phyloP scores from a whole-genome alignment of 2,797 vertebrate genomes.

The Lacerta viridis region DNA sequence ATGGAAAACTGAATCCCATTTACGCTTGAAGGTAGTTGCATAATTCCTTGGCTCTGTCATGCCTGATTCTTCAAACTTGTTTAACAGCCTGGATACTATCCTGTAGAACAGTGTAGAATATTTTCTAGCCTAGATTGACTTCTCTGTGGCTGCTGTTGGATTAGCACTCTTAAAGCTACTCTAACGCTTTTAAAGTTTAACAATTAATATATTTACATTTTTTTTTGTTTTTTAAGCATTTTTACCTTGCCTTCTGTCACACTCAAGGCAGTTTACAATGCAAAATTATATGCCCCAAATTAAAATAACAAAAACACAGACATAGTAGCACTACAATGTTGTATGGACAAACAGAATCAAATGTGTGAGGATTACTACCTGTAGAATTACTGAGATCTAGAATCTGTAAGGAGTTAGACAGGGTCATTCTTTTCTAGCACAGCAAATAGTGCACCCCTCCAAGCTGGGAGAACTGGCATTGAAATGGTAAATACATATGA shows the following conservation, averaged over 20 bases:
- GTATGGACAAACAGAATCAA: neutral
- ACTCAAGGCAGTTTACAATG: neutral
- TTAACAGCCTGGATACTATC: neutral
- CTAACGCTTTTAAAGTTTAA: neutral
- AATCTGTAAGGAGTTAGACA: neutral
- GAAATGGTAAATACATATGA: too few species aligned
- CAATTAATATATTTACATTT: neutral
- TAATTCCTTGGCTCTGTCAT: neutral
- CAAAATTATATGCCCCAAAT: neutral
- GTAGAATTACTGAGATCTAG: neutral
- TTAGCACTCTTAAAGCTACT: neutral
- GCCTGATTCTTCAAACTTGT: slow-evolving; percentile 33
- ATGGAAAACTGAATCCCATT: neutral
- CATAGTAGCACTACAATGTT: neutral
- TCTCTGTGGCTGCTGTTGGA: neutral
- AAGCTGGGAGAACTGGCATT: too few species aligned
- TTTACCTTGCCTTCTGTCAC: neutral
- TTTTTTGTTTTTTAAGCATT: neutral
- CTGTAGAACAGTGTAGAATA: neutral
- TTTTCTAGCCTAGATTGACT: neutral
- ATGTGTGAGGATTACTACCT: neutral
- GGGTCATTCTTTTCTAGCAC: too few species aligned
- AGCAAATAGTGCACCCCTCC: too few species aligned
- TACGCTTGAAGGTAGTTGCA: neutral
- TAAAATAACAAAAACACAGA: neutral